Base-by-base conservation (phyloP, 2,113 vertebrate genomes). In the Bombycilla garrulus region DNA sequence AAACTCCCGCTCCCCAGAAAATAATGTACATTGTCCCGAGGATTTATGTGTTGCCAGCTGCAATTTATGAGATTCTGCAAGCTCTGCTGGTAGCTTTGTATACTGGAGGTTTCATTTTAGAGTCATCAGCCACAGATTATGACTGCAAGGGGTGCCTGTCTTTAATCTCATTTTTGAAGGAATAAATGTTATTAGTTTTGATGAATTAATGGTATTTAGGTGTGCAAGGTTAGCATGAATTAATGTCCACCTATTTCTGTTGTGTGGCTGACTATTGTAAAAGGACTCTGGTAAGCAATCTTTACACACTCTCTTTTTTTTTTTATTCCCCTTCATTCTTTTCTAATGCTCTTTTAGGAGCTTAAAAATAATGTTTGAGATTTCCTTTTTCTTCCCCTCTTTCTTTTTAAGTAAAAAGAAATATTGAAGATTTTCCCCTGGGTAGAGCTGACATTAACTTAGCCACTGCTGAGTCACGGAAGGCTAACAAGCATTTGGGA, bases 151-250 rank as follows among this genome's bases (percentile, higher is more conserved):
- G 97, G 97, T 96, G 96, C 95, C 92, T 62, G 54, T 29, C 88
- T 95, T 97, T 98, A 98, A 98, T 98, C 98, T 97, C 96, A 96
- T 98, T 98, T 98, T 96, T 95, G 96, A 97, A 97, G 96, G 96
- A 97, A 97, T 98, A 98, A 97, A 97, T 97, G 96, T 98, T 97
- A 98, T 97, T 98, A 98, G 94, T 97, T 97, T 97, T 96, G 97
- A 98, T 88, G 90, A 98, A 98, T 98, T 98, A 98, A 97, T 98
- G 96, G 96, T 96, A 98, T 97, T 95, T 97, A 97, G 95, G 96
- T 96, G 95, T 97, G 93, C 97, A 96, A 96, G 97, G 97, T 96
- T 97, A 95, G 92, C 95, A 94, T 94, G 95, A 97, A 97, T 97
- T 97, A 97, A 97, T 72, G 96, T 94, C 96, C 95, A 97, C 93